phyloP scores from a whole-genome alignment of 2,113 vertebrate genomes.

The Falcunculus frontatus region DNA sequence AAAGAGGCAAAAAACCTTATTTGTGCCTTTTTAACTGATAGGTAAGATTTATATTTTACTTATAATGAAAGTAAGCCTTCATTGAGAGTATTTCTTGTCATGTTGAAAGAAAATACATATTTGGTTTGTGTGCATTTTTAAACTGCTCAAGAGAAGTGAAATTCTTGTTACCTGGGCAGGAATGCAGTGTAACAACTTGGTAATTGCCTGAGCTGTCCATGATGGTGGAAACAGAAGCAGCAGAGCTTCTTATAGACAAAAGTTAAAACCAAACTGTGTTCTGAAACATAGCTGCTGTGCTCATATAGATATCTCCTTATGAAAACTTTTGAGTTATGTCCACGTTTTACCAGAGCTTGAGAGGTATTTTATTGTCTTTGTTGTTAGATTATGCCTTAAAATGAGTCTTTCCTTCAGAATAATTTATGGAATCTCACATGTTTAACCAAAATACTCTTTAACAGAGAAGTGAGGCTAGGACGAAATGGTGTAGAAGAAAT shows the following conservation, averaged over 20 bases:
- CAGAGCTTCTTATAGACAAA: neutral
- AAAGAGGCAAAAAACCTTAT: slow-evolving; percentile 99
- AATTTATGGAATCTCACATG: neutral
- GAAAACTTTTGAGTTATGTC: neutral
- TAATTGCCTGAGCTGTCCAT: neutral
- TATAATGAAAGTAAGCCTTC: neutral
- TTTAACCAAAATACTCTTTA: neutral
- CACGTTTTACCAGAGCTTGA: neutral
- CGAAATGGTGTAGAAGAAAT: slow-evolving; percentile 96
- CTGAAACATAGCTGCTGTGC: neutral
- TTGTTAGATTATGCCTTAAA: neutral
- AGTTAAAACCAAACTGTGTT: neutral
- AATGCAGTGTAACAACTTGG: neutral
- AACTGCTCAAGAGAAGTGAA: neutral
- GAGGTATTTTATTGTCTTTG: neutral
- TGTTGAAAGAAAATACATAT: neutral
- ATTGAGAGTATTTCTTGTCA: neutral
- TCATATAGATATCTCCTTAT: neutral
- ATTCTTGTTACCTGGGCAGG: neutral
- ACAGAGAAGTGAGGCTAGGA: slow-evolving; percentile 92
- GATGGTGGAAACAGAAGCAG: neutral
- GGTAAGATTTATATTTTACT: slow-evolving; percentile 74
- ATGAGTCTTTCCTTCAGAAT: neutral
- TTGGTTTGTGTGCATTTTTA: neutral
- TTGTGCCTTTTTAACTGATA: slow-evolving; percentile 97